A percentile compares a stretch with the other conserved stretches of the same genome.
Conservation (phyloP, 2,113 vertebrate genomes). For the Megalops atlanticus region DNA sequence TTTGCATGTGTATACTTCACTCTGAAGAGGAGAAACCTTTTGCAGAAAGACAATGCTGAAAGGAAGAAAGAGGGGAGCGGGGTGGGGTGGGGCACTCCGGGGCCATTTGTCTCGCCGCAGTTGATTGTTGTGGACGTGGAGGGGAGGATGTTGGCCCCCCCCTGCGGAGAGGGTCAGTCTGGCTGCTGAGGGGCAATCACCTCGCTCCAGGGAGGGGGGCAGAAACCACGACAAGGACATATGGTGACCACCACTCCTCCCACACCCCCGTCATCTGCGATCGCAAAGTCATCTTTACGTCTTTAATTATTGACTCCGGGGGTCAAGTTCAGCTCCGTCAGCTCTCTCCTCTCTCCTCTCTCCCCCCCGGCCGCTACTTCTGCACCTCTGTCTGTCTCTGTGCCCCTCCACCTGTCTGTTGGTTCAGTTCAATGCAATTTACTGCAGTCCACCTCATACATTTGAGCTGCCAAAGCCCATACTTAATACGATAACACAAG, state of each 20-base stretch:
- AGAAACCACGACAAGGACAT: slow-evolving; percentile 39
- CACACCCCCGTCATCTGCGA: slow-evolving; percentile 39
- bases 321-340: slow-evolving; percentile 40
- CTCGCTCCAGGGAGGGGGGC: slow-evolving; percentile 18
- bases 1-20: too few relatives aligned
- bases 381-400: background rate
- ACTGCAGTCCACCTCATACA: background rate
- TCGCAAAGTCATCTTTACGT: slow-evolving; percentile 1
- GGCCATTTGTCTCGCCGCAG: slow-evolving; percentile 46
- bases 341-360: background rate
- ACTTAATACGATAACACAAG: background rate
- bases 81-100: slow-evolving; percentile 46
- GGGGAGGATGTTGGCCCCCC: slow-evolving; percentile 21
- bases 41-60: too few relatives aligned
- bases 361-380: background rate
- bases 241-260: slow-evolving; percentile 40
- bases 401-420: background rate
- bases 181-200: slow-evolving; percentile 28
- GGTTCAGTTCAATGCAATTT: too few relatives aligned
- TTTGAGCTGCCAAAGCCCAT: background rate
- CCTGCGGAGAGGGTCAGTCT: slow-evolving; percentile 45
- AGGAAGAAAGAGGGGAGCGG: slow-evolving; percentile 56
- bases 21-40: too few relatives aligned
- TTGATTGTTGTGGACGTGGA: slow-evolving; percentile 34
- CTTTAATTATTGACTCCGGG: slow-evolving; percentile 22